Evolutionary conservation across 2,113 vertebrate species (phyloP).

Genomic region (Elaphurus davidianus): DNA sequence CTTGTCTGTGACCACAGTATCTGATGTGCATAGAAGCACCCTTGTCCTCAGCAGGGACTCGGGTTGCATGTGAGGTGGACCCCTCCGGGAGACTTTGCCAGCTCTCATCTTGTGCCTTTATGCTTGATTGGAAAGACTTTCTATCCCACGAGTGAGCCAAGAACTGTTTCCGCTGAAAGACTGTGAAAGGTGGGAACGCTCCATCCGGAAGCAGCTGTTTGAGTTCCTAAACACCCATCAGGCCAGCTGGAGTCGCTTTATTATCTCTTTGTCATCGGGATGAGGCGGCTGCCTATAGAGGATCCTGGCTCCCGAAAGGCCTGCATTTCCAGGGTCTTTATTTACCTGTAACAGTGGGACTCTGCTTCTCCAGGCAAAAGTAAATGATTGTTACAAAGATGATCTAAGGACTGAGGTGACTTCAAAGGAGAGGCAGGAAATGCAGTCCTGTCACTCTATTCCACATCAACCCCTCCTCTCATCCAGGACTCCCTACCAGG

Average conservation of each 20-base stretch:
- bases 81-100: not conserved
- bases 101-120: not conserved
- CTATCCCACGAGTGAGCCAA: not conserved
- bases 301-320: not conserved
- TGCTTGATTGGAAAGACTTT: not conserved
- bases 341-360: not conserved
- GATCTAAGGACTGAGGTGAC: not conserved
- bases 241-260: constrained; percentile 1
- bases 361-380: not conserved
- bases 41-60: accelerated
- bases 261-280: constrained; percentile 39
- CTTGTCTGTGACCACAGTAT: not conserved
- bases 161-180: constrained; percentile 44
- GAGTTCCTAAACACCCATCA: constrained; percentile 23
- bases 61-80: not conserved
- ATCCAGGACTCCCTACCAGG: not conserved
- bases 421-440: not conserved
- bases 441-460: not conserved
- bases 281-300: not conserved
- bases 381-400: constrained; percentile 7
- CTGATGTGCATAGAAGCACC: not conserved
- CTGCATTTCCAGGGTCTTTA: not conserved
- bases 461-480: not conserved
- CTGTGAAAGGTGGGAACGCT: constrained; percentile 35
- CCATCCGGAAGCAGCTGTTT: constrained; percentile 68